Evolutionary conservation across 2,888 invertebrate genomes (phyloP).

Genomic region (Ctena decussata): DNA sequence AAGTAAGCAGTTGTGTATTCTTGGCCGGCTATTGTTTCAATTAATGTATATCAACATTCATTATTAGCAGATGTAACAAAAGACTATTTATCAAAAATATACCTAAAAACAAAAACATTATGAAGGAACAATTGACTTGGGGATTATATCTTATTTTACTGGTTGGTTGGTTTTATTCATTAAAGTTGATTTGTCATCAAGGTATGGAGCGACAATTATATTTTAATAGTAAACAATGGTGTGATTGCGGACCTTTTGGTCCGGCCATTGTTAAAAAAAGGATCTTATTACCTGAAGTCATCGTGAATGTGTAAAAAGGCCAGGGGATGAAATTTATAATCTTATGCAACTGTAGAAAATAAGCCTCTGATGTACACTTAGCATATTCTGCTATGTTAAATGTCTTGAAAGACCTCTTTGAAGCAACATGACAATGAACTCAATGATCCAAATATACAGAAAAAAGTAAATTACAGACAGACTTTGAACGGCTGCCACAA

Average conservation of each 20-base stretch:
- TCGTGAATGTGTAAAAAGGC: conserved; percentile 1
- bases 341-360: too few species aligned
- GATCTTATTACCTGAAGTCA: not conserved
- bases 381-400: too few species aligned
- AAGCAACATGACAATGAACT: too few species aligned
- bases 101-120: not conserved
- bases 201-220: not conserved
- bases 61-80: not conserved
- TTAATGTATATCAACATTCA: not conserved
- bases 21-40: not conserved
- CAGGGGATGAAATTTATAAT: too few species aligned
- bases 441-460: too few species aligned
- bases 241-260: not conserved
- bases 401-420: too few species aligned
- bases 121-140: not conserved
- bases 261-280: not conserved
- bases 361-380: too few species aligned
- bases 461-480: too few species aligned
- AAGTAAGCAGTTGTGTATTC: not conserved
- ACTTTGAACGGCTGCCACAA: too few species aligned
- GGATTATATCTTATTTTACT: not conserved
- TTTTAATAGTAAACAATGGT: not conserved
- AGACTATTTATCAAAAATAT: not conserved
- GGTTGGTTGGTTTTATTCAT: not conserved
- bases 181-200: conserved; percentile 9